Evolutionary conservation across 2,113 vertebrate species (phyloP).

Genomic region (Caranx melampygus): DNA sequence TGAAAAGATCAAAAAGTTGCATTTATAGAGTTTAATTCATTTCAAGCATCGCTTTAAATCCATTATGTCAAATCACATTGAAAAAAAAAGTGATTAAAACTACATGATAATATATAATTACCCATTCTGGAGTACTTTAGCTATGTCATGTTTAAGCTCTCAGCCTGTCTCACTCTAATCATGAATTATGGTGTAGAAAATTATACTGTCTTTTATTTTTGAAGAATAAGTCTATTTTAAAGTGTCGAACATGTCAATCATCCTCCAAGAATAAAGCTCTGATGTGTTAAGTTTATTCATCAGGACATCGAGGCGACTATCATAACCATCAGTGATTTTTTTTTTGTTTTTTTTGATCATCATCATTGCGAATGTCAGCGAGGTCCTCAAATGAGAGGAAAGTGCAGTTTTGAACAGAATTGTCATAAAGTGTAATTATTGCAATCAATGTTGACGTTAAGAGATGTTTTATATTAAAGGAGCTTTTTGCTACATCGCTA

Average conservation of each 20-base stretch:
- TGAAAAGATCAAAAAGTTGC: not conserved
- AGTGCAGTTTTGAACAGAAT: too few species aligned
- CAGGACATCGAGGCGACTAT: not conserved
- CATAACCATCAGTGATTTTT: not conserved
- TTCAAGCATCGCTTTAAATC: not conserved
- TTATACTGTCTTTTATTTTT: not conserved
- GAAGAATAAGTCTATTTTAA: not conserved
- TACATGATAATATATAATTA: not conserved
- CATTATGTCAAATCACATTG: not conserved
- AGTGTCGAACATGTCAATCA: not conserved
- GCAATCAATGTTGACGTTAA: too few species aligned
- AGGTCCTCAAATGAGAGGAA: too few species aligned
- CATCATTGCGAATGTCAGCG: too few species aligned
- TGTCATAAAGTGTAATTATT: too few species aligned
- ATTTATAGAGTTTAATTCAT: not conserved
- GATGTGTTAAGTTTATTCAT: slow-evolving; percentile 9
- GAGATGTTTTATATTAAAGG: too few species aligned
- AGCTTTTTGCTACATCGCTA: too few species aligned
- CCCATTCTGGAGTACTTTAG: not conserved
- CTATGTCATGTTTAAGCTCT: not conserved
- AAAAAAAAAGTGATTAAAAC: not conserved
- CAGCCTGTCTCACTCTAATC: not conserved
- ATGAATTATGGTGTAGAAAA: not conserved
- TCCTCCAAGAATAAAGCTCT: not conserved
- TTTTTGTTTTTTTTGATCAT: not conserved